Evolutionary conservation across 2,888 invertebrate species (phyloP).

Genomic region (Morpho deidamia): DNA sequence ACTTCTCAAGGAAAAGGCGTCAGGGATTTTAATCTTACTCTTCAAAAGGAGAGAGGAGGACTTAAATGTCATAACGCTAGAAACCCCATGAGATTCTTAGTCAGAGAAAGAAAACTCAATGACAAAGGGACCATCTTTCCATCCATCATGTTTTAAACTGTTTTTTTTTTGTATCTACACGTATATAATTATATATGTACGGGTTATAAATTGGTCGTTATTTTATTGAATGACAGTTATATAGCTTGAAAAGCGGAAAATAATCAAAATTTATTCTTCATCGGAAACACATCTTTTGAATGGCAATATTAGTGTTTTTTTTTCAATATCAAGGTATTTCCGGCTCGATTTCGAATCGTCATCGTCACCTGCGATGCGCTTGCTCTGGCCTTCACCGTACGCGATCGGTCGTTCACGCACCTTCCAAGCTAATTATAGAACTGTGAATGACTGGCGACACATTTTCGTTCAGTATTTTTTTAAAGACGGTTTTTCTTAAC

Average conservation of each 20-base stretch:
- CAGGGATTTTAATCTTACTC: too few species aligned
- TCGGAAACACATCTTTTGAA: not conserved
- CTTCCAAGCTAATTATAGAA: conserved; percentile 48
- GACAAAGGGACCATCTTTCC: too few species aligned
- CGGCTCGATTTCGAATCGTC: conserved; percentile 5
- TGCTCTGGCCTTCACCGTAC: conserved; percentile 44
- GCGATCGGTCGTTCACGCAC: conserved; percentile 45
- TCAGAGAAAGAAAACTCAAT: too few species aligned
- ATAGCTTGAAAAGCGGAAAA: not conserved
- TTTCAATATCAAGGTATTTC: conserved; percentile 7
- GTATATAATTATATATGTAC: too few species aligned
- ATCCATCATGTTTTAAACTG: too few species aligned
- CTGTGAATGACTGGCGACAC: conserved; percentile 35
- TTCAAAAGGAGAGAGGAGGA: too few species aligned
- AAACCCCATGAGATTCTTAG: too few species aligned
- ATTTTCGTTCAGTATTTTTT: conserved; percentile 17
- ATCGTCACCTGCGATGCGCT: conserved; percentile 32
- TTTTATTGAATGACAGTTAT: not conserved
- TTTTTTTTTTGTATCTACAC: too few species aligned
- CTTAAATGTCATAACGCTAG: too few species aligned
- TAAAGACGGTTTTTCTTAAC: too few species aligned
- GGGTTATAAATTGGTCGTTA: too few species aligned
- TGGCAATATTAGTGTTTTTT: not conserved
- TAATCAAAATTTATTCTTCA: not conserved
- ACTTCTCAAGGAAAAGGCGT: too few species aligned